Evolutionary conservation across 2,113 vertebrate species (phyloP), one percentile per base, ranked within the genome.

Genomic region (Toxotes jaculatrix): DNA sequence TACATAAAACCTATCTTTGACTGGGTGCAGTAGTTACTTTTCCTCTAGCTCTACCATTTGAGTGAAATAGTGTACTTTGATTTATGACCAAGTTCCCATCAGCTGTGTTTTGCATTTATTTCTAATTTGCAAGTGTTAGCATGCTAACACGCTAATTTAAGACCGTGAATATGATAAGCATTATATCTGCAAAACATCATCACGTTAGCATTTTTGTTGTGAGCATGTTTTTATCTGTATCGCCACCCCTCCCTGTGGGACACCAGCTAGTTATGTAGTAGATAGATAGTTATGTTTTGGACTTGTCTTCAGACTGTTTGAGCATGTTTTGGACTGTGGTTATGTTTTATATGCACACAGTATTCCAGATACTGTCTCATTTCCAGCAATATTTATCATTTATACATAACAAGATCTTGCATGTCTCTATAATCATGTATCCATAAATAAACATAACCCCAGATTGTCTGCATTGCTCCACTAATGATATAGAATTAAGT

Each of bases 401-500:
- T 47, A 51, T 51, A 17, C 67, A 65, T 34, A 51, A 51, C 59
- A 65, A 51, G 23, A 27, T 42, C 43, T 2, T 43, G 42, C 57
- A 21, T 63, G 31, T 32, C 40, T 77, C 59, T 64, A 32, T 76
- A 57, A 65, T 65, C 42, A 19, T 12, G 59, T 23, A 43, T 42
- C n/a, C 6, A 51, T 59, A 61, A 57, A 70, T 71, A 63, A 63
- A 63, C 21, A 70, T 17, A 56, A 31, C 36, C 23, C 13, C 21
- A 61, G 23, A 57, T 43, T 9, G 27, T 43, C 45, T 55, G 34
- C 53, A 8, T 43, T n/a, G 16, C 38, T 69, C 47, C 57, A 59
- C 63, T 59, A 59, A 55, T 79, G 36, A 64, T 64, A 47, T 56
- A 40, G 38, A 69, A 75, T 63, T 69, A 63, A 21, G 38, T 76